phyloP scores from a whole-genome alignment of 2,888 invertebrate species.

The Hypselothyrea guttata region DNA sequence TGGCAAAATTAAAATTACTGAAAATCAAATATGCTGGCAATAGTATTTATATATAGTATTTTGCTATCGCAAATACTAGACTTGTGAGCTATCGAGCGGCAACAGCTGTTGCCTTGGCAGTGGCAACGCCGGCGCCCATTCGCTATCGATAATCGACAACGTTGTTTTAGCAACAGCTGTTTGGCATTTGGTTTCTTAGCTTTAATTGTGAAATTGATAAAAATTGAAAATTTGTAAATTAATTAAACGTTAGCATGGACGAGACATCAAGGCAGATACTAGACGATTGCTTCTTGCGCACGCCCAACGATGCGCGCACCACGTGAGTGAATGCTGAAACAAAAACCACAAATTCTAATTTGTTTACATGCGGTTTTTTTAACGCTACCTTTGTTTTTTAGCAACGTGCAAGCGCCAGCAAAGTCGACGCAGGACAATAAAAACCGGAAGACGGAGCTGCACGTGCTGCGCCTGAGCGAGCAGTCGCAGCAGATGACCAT shows the following conservation, averaged over 20 bases:
- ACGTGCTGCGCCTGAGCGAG: constrained; percentile 87
- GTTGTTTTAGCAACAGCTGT: too few relatives aligned
- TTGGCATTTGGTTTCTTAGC: constrained; percentile 24
- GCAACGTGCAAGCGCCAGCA: constrained; percentile 81
- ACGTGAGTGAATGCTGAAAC: too few relatives aligned
- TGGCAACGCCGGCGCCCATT: too few relatives aligned
- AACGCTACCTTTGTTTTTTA: too few relatives aligned
- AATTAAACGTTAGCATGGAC: constrained; percentile 83
- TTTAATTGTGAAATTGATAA: constrained; percentile 34
- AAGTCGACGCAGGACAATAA: constrained; percentile 82
- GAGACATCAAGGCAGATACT: constrained; percentile 84
- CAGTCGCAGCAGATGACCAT: constrained; percentile 88
- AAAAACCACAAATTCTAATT: too few relatives aligned
- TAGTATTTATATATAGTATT: too few relatives aligned
- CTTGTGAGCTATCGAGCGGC: too few relatives aligned
- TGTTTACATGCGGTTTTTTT: too few relatives aligned
- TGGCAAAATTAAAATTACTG: too few relatives aligned
- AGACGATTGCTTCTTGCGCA: constrained; percentile 86
- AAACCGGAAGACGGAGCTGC: constrained; percentile 88
- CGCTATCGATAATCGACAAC: constrained; percentile 20
- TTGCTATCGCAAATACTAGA: too few relatives aligned
- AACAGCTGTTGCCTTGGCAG: constrained; percentile 31
- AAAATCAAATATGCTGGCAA: too few relatives aligned
- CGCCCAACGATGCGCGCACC: constrained; percentile 85
- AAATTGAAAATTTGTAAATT: neutral